Conservation (phyloP, 2,113 vertebrate genomes). For the Anolis sagrei region DNA sequence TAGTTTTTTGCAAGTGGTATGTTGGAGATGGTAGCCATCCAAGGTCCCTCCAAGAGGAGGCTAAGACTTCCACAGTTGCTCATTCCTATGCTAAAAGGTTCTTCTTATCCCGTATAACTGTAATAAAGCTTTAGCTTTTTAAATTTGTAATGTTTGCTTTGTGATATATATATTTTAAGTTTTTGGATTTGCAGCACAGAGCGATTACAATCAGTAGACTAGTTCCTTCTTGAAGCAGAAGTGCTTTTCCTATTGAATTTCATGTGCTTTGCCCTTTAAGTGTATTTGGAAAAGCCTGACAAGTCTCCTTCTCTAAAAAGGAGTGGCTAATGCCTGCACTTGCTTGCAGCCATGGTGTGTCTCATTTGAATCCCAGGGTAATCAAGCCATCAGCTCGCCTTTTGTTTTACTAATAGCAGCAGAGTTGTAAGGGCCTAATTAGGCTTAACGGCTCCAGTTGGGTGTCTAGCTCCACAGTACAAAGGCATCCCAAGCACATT, state of each 20-base stretch:
- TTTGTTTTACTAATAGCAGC: slow-evolving; percentile 60
- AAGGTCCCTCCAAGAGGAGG: too few species aligned
- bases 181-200: not conserved
- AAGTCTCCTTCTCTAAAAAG: slow-evolving; percentile 26
- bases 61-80: too few species aligned
- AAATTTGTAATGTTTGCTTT: not conserved
- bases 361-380: slow-evolving; percentile 60
- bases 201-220: not conserved
- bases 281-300: slow-evolving; percentile 17
- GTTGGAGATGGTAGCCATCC: too few species aligned
- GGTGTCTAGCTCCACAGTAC: slow-evolving; percentile 55
- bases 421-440: slow-evolving; percentile 58
- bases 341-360: slow-evolving; percentile 39
- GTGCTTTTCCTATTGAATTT: not conserved
- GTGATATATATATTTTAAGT: not conserved
- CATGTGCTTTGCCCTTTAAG: not conserved
- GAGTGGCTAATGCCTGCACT: not conserved
- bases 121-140: not conserved
- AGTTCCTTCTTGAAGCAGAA: not conserved
- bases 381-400: slow-evolving; percentile 58
- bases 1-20: too few species aligned
- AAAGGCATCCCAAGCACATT: slow-evolving; percentile 58
- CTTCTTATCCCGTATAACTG: not conserved
- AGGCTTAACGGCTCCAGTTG: slow-evolving; percentile 64
- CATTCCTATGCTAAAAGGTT: not conserved